Evolutionary conservation across 2,888 invertebrate species (phyloP).

Genomic region (Ophion ellenae): DNA sequence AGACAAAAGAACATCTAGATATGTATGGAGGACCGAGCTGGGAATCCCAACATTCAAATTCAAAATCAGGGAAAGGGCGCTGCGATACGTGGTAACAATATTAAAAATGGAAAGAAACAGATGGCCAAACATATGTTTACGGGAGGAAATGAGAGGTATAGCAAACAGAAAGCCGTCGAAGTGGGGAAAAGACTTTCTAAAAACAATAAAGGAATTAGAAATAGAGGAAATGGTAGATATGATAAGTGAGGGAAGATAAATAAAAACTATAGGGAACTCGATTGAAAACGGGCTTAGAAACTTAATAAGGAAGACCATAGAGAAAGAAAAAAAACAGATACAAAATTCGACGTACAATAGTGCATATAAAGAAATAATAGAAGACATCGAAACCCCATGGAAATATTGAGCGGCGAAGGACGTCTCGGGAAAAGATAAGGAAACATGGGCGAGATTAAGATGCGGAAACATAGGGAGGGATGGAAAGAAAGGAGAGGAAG

Average conservation of each 20-base stretch:
- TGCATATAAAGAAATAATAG: constrained; percentile 14
- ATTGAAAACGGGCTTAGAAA: constrained; percentile 25
- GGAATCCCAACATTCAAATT: constrained; percentile 15
- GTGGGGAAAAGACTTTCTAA: constrained; percentile 19
- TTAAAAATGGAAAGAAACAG: neutral
- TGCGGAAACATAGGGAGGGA: neutral
- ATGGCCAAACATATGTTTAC: no score
- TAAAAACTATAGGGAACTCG: neutral
- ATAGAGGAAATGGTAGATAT: constrained; percentile 7
- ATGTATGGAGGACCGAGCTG: constrained; percentile 29
- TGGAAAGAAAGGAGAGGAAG: constrained; percentile 28
- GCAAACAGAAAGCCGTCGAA: neutral
- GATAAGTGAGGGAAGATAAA: neutral
- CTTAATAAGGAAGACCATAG: constrained; percentile 8
- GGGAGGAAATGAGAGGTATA: constrained; percentile 25
- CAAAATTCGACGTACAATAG: constrained; percentile 25
- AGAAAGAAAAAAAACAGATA: constrained; percentile 1
- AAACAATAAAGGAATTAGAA: neutral
- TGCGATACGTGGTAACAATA: constrained; percentile 1
- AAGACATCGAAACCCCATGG: neutral
- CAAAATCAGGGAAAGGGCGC: constrained; percentile 34
- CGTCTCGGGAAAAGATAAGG: no score
- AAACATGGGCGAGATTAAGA: no score
- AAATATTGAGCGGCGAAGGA: constrained; percentile 7
- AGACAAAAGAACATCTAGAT: constrained; percentile 21